Evolutionary conservation across 2,797 vertebrate genomes (phyloP).

Genomic region (Sebastes dallii): DNA sequence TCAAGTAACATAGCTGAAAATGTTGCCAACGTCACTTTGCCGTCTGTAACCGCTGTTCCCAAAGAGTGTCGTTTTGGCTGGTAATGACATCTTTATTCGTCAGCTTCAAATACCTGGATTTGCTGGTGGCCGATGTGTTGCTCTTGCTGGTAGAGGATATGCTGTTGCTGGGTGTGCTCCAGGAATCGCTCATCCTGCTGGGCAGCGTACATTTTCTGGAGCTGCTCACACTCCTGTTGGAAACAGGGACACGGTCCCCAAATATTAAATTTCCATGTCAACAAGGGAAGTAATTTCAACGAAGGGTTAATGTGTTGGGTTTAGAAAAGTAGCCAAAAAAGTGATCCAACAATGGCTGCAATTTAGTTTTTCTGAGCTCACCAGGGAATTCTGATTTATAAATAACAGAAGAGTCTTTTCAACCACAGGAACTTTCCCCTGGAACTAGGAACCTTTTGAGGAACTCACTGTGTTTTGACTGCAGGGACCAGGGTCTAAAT

Average conservation of each 20-base stretch:
- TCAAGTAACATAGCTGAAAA: not conserved
- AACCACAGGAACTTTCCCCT: too few relatives aligned
- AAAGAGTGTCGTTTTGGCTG: not conserved
- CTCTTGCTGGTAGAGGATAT: constrained; percentile 97
- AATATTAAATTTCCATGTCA: not conserved
- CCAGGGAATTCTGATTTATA: too few relatives aligned
- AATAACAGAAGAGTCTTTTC: too few relatives aligned
- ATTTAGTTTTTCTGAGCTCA: not conserved
- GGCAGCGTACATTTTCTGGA: constrained; percentile 95
- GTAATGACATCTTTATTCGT: not conserved
- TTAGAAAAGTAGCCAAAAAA: not conserved
- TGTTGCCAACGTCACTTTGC: not conserved
- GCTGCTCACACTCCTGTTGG: constrained; percentile 94
- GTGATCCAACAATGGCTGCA: not conserved
- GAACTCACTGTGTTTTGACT: too few relatives aligned
- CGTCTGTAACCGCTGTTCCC: too few relatives aligned
- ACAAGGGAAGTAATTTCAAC: not conserved
- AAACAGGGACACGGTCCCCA: constrained; percentile 11
- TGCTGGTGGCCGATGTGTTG: constrained; percentile 85
- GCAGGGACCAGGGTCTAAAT: too few relatives aligned
- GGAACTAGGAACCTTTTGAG: too few relatives aligned
- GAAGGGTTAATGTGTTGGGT: not conserved
- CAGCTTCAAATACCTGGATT: constrained; percentile 68
- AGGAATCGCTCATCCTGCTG: constrained; percentile 91
- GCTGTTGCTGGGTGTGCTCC: constrained; percentile 98